phyloP scores from a whole-genome alignment of 2,797 vertebrate genomes.

The Brachymystax lenok region DNA sequence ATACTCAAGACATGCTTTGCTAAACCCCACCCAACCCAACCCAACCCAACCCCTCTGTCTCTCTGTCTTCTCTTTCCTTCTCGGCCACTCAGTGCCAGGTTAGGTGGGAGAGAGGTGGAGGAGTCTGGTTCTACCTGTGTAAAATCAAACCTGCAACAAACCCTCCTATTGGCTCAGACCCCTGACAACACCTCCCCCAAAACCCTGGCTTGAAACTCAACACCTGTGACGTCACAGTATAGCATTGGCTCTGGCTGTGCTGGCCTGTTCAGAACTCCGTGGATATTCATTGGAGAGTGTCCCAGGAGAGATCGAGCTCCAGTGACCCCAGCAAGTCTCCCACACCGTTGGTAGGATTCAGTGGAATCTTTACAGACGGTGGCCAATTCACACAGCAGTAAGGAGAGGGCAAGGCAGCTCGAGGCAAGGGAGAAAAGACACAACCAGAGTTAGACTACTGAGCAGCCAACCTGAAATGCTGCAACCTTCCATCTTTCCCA shows the following conservation, averaged over 20 bases:
- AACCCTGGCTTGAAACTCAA: conserved; percentile 64
- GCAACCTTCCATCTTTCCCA: conserved; percentile 1
- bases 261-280: conserved; percentile 38
- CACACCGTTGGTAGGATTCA: not conserved
- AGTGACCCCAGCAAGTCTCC: not conserved
- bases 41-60: conserved; percentile 15
- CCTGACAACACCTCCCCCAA: conserved; percentile 21
- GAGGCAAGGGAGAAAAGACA: not conserved
- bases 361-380: not conserved
- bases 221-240: conserved; percentile 69
- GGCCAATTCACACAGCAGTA: not conserved
- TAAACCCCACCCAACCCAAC: conserved; percentile 6
- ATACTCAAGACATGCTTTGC: not conserved
- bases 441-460: not conserved
- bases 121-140: conserved; percentile 42
- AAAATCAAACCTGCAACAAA: conserved; percentile 23
- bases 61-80: conserved; percentile 26
- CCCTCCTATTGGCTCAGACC: conserved; percentile 46
- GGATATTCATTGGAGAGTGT: conserved; percentile 41
- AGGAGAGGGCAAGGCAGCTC: not conserved
- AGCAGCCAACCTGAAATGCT: not conserved
- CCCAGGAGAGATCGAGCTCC: conserved; percentile 45
- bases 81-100: conserved; percentile 19
- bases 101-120: conserved; percentile 16
- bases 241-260: conserved; percentile 49